Base-by-base conservation (phyloP, 2,797 vertebrate genomes). In the Rallus crepitans region DNA sequence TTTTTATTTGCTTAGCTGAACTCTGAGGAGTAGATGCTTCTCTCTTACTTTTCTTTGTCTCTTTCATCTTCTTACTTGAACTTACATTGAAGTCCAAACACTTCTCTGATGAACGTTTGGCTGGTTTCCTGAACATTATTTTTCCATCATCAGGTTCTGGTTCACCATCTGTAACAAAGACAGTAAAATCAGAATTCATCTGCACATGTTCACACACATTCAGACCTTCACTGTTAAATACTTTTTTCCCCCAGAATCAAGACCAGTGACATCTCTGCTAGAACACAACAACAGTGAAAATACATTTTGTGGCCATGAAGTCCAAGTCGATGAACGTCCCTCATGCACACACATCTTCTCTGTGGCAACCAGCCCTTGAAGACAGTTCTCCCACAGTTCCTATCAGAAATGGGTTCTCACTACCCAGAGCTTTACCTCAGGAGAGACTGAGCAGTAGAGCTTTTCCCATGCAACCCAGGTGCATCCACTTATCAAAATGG, bases 51-150 rank as follows among this genome's bases (percentile, higher is more conserved):
- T 94, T 96, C 81, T 94, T 95, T 83, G 93, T 89, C 95, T 98
- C 97, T 92, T 98, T 98, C 95, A 98, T 99, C 97, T 99, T 99
- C 95, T 99, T 99, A 98, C 98, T 99, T 95, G 99, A 99, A 94
- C 98, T 99, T 82, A 98, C 98, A 18, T 98, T 99, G 97, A 99
- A 98, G 80, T 99, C 99, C 94, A 98, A 98, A 94, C 98, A 98
- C 76, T 98, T 98, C 94, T 99, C 98, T 23, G 99, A 98, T 20
- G 98, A 98, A 75, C 99, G 99, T 96, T 99, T 99, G 75, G 96
- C 97, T 55, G 99, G 99, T 95, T 99, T 99, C 98, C 98, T 99
- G 96, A 99, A 99, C 73, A 99, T 77, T 93, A 99, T 99, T 98
- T 99, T 99, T 42, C 99, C 99, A 84, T 99, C 99, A 31, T 98